These are phyloP conservation scores for Thinocorus orbignyianus DNA, from an alignment of 2,113 vertebrate genomes.

Conservation along the genomic window DNA sequence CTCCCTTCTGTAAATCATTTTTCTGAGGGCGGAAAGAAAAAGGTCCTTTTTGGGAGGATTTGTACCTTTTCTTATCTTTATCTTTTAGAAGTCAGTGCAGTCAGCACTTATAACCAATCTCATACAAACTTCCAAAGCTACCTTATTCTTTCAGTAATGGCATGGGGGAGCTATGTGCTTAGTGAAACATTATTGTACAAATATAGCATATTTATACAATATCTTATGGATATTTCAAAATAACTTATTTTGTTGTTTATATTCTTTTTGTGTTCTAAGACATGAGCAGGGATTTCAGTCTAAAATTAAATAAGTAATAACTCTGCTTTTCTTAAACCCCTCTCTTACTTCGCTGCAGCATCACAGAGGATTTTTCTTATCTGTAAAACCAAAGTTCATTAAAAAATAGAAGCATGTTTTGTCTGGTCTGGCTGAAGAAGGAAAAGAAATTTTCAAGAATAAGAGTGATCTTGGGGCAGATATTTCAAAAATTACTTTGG, in stretches of 20 bases:
- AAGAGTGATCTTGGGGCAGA: not conserved
- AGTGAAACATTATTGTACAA: not conserved
- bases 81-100: not conserved
- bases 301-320: not conserved
- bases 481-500: not conserved
- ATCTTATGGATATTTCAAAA: not conserved
- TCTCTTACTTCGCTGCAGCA: not conserved
- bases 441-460: not conserved
- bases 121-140: not conserved
- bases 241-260: not conserved
- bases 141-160: not conserved
- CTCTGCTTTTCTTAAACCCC: not conserved
- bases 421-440: not conserved
- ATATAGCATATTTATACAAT: no score
- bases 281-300: not conserved
- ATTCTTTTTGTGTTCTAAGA: not conserved
- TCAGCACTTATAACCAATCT: not conserved
- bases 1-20: not conserved
- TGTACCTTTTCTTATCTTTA: not conserved
- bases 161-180: not conserved
- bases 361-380: not conserved
- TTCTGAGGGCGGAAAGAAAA: not conserved
- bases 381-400: not conserved
- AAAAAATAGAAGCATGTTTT: not conserved
- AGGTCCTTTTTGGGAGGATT: not conserved